These are phyloP conservation scores for Dendrolimus kikuchii DNA, from an alignment of 1,140 invertebrate species.

Conservation along the genomic window DNA sequence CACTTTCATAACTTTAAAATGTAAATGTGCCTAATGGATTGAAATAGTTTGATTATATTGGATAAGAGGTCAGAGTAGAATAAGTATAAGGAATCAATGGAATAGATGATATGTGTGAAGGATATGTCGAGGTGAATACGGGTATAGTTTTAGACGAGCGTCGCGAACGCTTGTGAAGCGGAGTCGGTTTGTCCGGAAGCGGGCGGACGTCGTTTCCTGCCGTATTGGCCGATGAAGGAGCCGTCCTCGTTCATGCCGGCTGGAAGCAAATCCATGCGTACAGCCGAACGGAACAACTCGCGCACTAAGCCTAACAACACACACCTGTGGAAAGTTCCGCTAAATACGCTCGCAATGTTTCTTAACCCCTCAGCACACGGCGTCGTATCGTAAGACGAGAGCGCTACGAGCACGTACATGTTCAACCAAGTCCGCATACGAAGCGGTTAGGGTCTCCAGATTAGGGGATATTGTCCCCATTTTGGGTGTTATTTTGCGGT, in stretches of 20 bases:
- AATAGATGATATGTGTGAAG: not conserved
- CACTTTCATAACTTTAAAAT: not conserved
- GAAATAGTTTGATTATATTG: too few species aligned
- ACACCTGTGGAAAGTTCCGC: constrained; percentile 6
- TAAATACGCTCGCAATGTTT: too few species aligned
- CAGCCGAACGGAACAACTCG: constrained; percentile 25
- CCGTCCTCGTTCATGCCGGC: constrained; percentile 98
- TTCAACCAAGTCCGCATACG: too few species aligned
- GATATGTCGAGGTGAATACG: constrained; percentile 2
- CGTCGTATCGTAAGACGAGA: too few species aligned
- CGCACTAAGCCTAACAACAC: not conserved
- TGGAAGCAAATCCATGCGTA: constrained; percentile 47
- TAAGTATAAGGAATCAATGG: constrained; percentile 6
- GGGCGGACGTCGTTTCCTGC: constrained; percentile 79
- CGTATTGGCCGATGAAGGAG: constrained; percentile 97
- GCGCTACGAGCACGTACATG: too few species aligned
- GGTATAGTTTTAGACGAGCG: constrained; percentile 76
- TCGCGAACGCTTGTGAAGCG: constrained; percentile 85
- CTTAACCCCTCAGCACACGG: too few species aligned
- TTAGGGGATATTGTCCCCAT: too few species aligned
- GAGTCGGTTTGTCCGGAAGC: constrained; percentile 73
- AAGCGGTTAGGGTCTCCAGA: too few species aligned
- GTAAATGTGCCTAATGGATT: not conserved
- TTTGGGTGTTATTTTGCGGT: too few species aligned
- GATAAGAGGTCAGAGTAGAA: not conserved